These are phyloP conservation scores for Epizoanthus illoricatus DNA, from an alignment of 92 coral and sea anemone genomes.

Conservation along the genomic window DNA sequence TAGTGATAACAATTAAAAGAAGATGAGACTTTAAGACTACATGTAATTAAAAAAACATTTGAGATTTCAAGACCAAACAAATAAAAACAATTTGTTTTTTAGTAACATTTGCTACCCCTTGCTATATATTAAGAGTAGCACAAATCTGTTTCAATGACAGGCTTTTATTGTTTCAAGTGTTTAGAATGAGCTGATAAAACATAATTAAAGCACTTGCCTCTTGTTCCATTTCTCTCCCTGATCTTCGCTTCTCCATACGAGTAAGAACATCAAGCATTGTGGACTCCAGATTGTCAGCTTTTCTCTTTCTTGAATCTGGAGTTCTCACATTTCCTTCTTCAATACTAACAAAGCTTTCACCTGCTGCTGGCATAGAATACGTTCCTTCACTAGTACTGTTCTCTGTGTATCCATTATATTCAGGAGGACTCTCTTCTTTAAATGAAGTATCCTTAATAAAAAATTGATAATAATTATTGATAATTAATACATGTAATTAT, in stretches of 20 bases:
- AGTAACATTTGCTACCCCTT: too few relatives aligned
- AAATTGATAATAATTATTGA: not conserved
- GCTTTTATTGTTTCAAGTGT: too few relatives aligned
- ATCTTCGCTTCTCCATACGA: slow-evolving; percentile 29
- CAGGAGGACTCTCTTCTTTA: slow-evolving; percentile 21
- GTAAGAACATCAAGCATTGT: slow-evolving; percentile 32
- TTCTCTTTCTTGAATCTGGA: slow-evolving; percentile 27
- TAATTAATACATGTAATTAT: not conserved
- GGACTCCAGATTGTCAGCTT: slow-evolving; percentile 36
- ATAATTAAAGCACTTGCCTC: not conserved
- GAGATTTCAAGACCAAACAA: too few relatives aligned
- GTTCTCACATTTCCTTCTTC: slow-evolving; percentile 1
- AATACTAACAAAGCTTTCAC: not conserved
- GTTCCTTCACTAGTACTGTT: not conserved
- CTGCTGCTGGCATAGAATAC: not conserved
- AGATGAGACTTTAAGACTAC: too few relatives aligned
- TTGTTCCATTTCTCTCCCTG: not conserved
- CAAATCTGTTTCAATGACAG: too few relatives aligned
- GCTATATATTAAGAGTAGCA: too few relatives aligned
- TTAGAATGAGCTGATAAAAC: too few relatives aligned
- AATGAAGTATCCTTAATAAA: not conserved
- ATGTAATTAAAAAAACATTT: too few relatives aligned
- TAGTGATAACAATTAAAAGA: too few relatives aligned
- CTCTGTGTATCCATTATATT: not conserved
- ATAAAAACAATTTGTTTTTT: too few relatives aligned